Evolutionary conservation across 2,888 invertebrate species (phyloP).

Genomic region (Caenorhabditis doughertyi): DNA sequence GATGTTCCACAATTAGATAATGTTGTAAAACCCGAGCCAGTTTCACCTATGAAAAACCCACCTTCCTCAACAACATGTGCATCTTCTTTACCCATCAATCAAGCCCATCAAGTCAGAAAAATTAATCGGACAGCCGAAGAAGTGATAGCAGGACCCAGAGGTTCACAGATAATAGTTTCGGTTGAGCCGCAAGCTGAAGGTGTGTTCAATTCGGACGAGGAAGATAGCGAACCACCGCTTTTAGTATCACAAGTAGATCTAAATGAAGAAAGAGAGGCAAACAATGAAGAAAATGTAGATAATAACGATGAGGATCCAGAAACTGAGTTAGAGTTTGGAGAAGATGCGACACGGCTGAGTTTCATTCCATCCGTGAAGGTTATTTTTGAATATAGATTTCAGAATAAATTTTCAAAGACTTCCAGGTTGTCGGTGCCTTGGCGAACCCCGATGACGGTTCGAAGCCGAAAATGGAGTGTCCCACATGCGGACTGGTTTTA

Average conservation of each 20-base stretch:
- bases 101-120: not conserved
- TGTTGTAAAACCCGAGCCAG: not conserved
- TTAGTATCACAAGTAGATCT: constrained; percentile 33
- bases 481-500: constrained; percentile 79
- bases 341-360: constrained; percentile 21
- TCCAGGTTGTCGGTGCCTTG: constrained; percentile 71
- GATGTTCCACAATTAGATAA: not conserved
- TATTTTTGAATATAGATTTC: too few species aligned
- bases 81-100: not conserved
- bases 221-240: constrained; percentile 32
- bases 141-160: constrained; percentile 57
- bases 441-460: constrained; percentile 68
- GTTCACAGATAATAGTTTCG: constrained; percentile 53
- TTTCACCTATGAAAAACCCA: not conserved
- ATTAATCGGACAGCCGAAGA: constrained; percentile 39
- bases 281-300: constrained; percentile 12
- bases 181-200: constrained; percentile 49
- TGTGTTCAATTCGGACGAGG: constrained; percentile 28
- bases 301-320: constrained; percentile 31
- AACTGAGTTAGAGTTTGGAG: constrained; percentile 49
- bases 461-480: constrained; percentile 81
- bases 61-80: not conserved
- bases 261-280: constrained; percentile 15
- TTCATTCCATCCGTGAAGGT: constrained; percentile 49
- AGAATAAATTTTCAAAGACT: too few species aligned